These are phyloP conservation scores for Nothocercus nigrocapillus DNA, from an alignment of 2,113 vertebrate species.

Conservation along the genomic window DNA sequence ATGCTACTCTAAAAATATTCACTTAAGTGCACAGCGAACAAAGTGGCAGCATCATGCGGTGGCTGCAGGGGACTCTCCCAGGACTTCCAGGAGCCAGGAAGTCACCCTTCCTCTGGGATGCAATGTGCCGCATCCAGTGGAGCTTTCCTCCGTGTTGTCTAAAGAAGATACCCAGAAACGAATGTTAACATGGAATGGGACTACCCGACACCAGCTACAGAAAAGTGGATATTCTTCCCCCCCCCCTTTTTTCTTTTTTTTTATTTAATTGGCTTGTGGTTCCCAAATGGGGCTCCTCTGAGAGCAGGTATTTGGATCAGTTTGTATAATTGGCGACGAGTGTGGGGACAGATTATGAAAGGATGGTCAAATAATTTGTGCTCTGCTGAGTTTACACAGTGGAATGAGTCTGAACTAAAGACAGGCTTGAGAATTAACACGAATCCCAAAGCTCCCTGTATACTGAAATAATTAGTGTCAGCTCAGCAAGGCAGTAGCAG, in stretches of 20 bases:
- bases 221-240: neutral
- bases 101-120: neutral
- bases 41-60: neutral
- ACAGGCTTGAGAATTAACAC: constrained; percentile 71
- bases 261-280: constrained; percentile 46
- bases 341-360: constrained; percentile 68
- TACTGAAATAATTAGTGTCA: constrained; percentile 74
- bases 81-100: neutral
- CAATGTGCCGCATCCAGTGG: neutral
- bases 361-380: constrained; percentile 74
- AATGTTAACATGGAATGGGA: neutral
- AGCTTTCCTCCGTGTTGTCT: neutral
- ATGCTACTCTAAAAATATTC: neutral
- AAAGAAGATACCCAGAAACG: neutral
- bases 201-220: neutral
- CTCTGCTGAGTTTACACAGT: constrained; percentile 66
- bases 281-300: constrained; percentile 30
- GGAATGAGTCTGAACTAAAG: constrained; percentile 72
- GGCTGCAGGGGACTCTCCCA: neutral
- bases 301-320: constrained; percentile 67
- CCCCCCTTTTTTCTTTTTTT: no score
- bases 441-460: constrained; percentile 67
- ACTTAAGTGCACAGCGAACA: neutral
- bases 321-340: constrained; percentile 67
- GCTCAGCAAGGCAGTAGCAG: constrained; percentile 59